Evolutionary conservation across 1,140 invertebrate genomes (phyloP), one percentile per base, ranked within the genome.

Genomic region (Plectrocnemia conspersa): DNA sequence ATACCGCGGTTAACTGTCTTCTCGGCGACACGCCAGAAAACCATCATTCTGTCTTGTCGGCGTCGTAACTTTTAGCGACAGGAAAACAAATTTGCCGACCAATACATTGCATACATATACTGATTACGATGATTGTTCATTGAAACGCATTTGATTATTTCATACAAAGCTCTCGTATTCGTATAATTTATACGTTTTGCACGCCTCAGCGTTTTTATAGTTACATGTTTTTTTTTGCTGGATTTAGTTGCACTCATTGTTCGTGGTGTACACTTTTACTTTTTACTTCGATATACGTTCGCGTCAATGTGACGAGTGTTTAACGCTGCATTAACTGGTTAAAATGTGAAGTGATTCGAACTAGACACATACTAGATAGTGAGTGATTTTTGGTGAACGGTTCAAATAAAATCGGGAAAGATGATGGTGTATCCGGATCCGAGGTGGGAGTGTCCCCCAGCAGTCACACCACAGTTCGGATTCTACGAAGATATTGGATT

Each of bases 341-440:
- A 47, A 44, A 47, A 47, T 47, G 44, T 47, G 44, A 27, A 47
- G 44, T 47, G 25, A 2, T 22, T 6, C 22, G 21, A 7, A 18
- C 16, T 10, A 18, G 36, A 40, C 4, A 36, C 11, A 36, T 13
- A 15, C 4, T 5, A 7, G 13, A 16, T 32, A n/a, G 24, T 18
- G 15, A 29, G 44, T 47, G 25, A 21, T 45, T 23, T 45, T 45
- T 25, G 6, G 6, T 45, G 24, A 45, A 32, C 29, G n/a, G n/a
- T 10, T 5, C 29, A 32, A 47, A 6, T 27, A 35, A 48, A 24
- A 11, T 5, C 11, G 22, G 19, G n/a, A 6, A 64, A 59, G 45
- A 71, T 71, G 69, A 71, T 71, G 68, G 70, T 72, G 23, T 72
- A 71, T 54, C 68, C 69, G 5, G 70, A 72, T 55, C 65, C 66